phyloP scores from a whole-genome alignment of 1,140 invertebrate species.

The Liolophura sinensis region DNA sequence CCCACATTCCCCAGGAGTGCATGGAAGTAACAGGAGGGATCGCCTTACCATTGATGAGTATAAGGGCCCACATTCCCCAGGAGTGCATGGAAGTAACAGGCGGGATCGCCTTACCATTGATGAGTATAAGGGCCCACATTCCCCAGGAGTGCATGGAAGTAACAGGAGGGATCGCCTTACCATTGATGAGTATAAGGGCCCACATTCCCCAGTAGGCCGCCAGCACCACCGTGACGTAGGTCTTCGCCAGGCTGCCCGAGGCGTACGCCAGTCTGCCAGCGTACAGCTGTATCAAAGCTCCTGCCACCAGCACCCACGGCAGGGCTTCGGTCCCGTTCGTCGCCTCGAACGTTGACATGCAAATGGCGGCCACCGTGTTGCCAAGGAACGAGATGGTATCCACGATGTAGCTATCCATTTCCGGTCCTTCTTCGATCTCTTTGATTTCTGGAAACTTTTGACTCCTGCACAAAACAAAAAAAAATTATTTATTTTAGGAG shows the following conservation, averaged over 20 bases:
- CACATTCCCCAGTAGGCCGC: slow-evolving; percentile 32
- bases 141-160: background rate
- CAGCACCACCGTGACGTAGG: slow-evolving; percentile 22
- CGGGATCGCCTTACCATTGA: slow-evolving; percentile 20
- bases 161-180: slow-evolving; percentile 13
- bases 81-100: too few relatives aligned
- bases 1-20: too few relatives aligned
- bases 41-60: slow-evolving; percentile 25
- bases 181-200: slow-evolving; percentile 23
- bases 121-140: slow-evolving; percentile 27
- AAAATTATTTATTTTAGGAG: too few relatives aligned
- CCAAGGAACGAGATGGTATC: slow-evolving; percentile 25
- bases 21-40: too few relatives aligned
- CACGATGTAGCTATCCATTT: slow-evolving; percentile 22
- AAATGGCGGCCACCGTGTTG: slow-evolving; percentile 28
- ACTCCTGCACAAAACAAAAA: too few relatives aligned
- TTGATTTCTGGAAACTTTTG: too few relatives aligned
- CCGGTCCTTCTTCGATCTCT: slow-evolving; percentile 14
- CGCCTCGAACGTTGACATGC: slow-evolving; percentile 29
- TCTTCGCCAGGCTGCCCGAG: slow-evolving; percentile 30
- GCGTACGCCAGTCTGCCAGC: slow-evolving; percentile 34
- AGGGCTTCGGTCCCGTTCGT: slow-evolving; percentile 20
- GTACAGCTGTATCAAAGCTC: slow-evolving; percentile 29
- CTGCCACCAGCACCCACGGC: slow-evolving; percentile 35
- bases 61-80: slow-evolving; percentile 24